Conservation (phyloP, 2,797 vertebrate genomes). For the Otolemur crassicaudatus region DNA sequence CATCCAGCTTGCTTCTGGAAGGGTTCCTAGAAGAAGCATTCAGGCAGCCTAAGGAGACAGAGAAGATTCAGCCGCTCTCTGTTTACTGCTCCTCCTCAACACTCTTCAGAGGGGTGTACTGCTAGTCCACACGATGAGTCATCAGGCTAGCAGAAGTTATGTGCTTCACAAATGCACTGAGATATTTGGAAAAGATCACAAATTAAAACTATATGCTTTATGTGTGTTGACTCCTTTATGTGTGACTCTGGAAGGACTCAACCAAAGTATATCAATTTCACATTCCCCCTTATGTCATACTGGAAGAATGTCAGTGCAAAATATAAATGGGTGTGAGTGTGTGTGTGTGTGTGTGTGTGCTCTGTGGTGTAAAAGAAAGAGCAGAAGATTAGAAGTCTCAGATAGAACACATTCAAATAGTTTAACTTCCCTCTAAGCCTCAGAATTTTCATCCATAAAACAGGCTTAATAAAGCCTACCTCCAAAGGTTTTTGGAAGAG, state of each 20-base stretch:
- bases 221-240: not conserved
- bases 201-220: not conserved
- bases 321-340: not conserved
- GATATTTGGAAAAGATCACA: not conserved
- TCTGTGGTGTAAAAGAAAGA: not conserved
- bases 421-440: not conserved
- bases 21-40: not conserved
- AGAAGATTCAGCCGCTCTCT: not conserved
- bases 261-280: not conserved
- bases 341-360: fast-evolving
- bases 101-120: not conserved
- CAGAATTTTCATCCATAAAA: not conserved
- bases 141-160: not conserved
- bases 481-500: not conserved
- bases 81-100: not conserved
- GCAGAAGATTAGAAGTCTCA: not conserved
- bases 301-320: not conserved
- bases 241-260: not conserved
- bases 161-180: not conserved
- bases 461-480: not conserved
- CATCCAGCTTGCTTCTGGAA: not conserved
- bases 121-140: not conserved
- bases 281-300: not conserved
- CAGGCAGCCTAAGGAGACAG: not conserved
- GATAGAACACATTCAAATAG: not conserved